phyloP scores from a whole-genome alignment of 2,113 vertebrate genomes.

The Centropus bengalensis region DNA sequence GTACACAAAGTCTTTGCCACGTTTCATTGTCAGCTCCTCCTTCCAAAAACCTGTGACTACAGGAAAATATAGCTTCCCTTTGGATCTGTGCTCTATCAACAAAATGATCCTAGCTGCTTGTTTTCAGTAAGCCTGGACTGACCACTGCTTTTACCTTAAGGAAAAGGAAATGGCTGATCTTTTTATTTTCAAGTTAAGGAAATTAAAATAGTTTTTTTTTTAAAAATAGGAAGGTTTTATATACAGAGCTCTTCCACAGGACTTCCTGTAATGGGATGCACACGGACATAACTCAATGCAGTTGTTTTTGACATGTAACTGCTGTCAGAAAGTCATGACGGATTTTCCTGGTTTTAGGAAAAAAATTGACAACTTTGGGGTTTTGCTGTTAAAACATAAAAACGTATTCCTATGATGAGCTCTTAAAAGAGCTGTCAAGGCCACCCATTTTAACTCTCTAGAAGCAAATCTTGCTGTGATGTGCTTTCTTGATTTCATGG shows the following conservation, averaged over 20 bases:
- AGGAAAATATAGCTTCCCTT: background rate
- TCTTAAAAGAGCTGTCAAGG: background rate
- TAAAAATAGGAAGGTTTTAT: background rate
- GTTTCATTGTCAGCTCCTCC: background rate
- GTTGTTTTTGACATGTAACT: background rate
- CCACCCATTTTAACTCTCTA: background rate
- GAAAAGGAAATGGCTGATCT: slow-evolving; percentile 1
- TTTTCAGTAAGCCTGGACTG: background rate
- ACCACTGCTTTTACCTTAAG: background rate
- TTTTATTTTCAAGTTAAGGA: slow-evolving; percentile 35
- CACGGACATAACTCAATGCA: fast-evolving
- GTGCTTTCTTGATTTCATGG: background rate
- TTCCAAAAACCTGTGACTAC: background rate
- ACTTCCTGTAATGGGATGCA: background rate
- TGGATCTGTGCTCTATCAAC: background rate
- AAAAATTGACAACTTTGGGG: background rate
- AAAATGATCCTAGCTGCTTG: background rate
- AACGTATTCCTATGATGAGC: background rate
- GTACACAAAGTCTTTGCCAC: slow-evolving; percentile 23
- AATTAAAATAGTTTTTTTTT: background rate
- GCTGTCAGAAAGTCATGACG: background rate
- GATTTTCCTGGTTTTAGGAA: background rate
- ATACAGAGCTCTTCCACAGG: background rate
- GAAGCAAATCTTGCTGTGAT: background rate
- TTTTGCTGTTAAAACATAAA: background rate